Base-by-base conservation (phyloP, 1,140 invertebrate genomes). In the Dendrolimus kikuchii region DNA sequence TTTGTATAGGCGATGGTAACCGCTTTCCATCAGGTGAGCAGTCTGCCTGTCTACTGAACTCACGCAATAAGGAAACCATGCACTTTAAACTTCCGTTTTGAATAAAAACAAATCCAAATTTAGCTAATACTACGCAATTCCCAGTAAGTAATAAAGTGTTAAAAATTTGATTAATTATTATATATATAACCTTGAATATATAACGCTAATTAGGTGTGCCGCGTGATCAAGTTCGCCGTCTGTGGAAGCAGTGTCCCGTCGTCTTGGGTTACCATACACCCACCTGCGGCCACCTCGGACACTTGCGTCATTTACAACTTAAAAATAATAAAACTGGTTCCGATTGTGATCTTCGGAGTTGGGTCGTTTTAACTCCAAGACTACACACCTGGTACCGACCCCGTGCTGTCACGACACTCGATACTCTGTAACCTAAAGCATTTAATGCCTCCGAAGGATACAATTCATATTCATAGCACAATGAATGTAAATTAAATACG, bases 241-340 rank as follows among this genome's bases (percentile, higher is more conserved):
- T 38, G 23, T 51, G 38, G 36, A 7, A 45, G 8, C 42, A 38
- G 41, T 51, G 23, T 51, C 6, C 5, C 50, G 39, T 39, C 8
- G 37, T 45, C 61, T 64, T 60, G 57, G 57, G 75, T 72, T 69
- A 68, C 66, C 69, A 69, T 73, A 65, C 59, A 71, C 67, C 63
- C 75, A 74, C 76, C 79, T 81, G 79, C 73, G 67, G 65, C 62
- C 69, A 76, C 67, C 70, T 74, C 65, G 65, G 66, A 68, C 67
- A 82, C 78, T 83, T 83, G 77, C 82, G 82, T 86, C 82, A 86
- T 86, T 80, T 84, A 82, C 80, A 81, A 81, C 77, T 81, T 81
- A 82, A 86, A 86, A 86, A 86, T 86, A 86, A 81, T 78, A 78
- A 81, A 86, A 83, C 82, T 66, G 79, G 80, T 86, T 82, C 64